phyloP scores from a whole-genome alignment of 2,888 invertebrate species.

The Coenonympha glycerion region DNA sequence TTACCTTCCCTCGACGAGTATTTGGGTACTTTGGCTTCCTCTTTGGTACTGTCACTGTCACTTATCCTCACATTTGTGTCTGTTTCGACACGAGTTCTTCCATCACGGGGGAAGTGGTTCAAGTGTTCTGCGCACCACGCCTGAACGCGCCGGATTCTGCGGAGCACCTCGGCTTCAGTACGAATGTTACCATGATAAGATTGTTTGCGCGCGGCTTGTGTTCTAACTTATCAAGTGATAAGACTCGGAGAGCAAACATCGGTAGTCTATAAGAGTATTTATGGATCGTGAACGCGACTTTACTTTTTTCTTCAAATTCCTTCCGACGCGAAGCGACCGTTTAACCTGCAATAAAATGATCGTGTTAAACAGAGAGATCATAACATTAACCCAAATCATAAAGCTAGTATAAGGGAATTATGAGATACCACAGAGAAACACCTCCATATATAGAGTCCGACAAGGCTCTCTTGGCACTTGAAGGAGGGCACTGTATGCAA shows the following conservation, averaged over 20 bases:
- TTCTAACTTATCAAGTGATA: conserved; percentile 74
- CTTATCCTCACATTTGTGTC: conserved; percentile 29
- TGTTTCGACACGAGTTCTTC: conserved; percentile 32
- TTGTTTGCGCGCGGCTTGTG: conserved; percentile 70
- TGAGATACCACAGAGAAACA: too few species aligned
- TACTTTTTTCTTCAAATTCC: conserved; percentile 52
- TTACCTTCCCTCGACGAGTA: conserved; percentile 37
- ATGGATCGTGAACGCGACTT: conserved; percentile 64
- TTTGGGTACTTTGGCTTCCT: conserved; percentile 39
- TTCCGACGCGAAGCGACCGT: conserved; percentile 45
- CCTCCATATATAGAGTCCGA: too few species aligned
- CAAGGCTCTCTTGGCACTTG: too few species aligned
- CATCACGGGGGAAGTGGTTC: conserved; percentile 39
- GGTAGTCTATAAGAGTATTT: conserved; percentile 67
- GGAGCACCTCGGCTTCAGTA: conserved; percentile 49
- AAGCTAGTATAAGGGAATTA: too few species aligned
- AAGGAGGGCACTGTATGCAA: too few species aligned
- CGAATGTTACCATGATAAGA: conserved; percentile 71
- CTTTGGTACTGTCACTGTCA: conserved; percentile 41
- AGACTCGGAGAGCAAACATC: conserved; percentile 67
- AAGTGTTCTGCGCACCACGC: conserved; percentile 47
- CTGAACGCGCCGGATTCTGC: conserved; percentile 51
- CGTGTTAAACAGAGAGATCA: background rate
- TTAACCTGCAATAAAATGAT: conserved; percentile 54
- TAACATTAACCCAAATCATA: too few species aligned